These are phyloP conservation scores for Cryptotermes secundus DNA, from an alignment of 1,140 invertebrate genomes.

Conservation along the genomic window DNA sequence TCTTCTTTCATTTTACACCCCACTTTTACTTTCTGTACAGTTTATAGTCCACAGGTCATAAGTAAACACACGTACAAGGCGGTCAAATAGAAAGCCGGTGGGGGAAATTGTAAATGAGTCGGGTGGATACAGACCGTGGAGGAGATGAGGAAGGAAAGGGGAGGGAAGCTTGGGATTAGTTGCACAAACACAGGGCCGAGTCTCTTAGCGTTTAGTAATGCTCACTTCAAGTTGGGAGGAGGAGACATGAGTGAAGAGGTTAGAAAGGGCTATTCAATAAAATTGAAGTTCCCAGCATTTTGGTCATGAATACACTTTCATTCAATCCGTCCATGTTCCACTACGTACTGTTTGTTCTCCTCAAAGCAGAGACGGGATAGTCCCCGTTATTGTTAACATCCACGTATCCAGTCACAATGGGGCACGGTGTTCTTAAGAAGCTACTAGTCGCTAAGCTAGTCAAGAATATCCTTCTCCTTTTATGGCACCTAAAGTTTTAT, in stretches of 20 bases:
- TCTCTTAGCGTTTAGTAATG: neutral
- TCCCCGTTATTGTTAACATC: too few species aligned
- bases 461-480: too few species aligned
- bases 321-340: too few species aligned
- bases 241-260: neutral
- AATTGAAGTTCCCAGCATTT: too few species aligned
- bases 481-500: too few species aligned
- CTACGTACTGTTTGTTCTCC: too few species aligned
- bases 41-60: constrained; percentile 5
- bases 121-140: neutral
- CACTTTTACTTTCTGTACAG: neutral
- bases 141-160: neutral
- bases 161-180: neutral
- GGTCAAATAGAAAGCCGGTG: neutral
- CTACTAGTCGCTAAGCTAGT: too few species aligned
- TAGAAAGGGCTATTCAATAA: too few species aligned
- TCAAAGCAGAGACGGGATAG: too few species aligned
- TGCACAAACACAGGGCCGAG: neutral
- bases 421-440: too few species aligned
- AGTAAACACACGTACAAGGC: neutral
- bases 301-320: too few species aligned
- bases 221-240: neutral
- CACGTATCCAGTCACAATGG: too few species aligned
- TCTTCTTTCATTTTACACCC: neutral
- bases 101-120: neutral